Evolutionary conservation across 2,888 invertebrate genomes (phyloP).

Genomic region (Chrysopilus asiliformis): DNA sequence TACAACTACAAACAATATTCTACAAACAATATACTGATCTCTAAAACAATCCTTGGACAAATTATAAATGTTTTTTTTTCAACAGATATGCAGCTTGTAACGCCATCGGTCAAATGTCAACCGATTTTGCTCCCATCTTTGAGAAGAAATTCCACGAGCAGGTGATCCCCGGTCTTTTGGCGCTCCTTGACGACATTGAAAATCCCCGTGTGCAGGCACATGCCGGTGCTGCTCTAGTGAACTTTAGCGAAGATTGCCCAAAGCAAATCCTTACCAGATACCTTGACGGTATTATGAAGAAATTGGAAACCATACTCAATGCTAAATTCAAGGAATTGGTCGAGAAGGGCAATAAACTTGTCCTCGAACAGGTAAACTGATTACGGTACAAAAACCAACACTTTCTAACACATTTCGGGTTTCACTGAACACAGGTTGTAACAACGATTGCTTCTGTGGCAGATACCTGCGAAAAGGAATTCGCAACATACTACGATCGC

Average conservation of each 20-base stretch:
- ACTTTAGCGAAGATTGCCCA: slow-evolving; percentile 98
- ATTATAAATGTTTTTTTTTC: slow-evolving; percentile 23
- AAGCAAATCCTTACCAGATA: slow-evolving; percentile 85
- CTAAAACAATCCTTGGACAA: background rate
- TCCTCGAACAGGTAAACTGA: slow-evolving; percentile 65
- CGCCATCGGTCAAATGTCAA: slow-evolving; percentile 96
- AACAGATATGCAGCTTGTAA: slow-evolving; percentile 90
- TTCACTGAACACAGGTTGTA: slow-evolving; percentile 44
- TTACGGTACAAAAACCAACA: background rate
- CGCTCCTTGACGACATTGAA: slow-evolving; percentile 76
- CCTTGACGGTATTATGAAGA: slow-evolving; percentile 79
- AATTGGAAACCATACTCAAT: slow-evolving; percentile 77
- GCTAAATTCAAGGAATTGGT: slow-evolving; percentile 90
- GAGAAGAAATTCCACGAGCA: slow-evolving; percentile 96
- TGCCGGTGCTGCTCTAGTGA: slow-evolving; percentile 90
- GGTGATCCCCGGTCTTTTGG: slow-evolving; percentile 82
- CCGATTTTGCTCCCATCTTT: slow-evolving; percentile 92
- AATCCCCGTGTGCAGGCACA: slow-evolving; percentile 83
- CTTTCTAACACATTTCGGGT: background rate
- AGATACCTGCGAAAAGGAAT: slow-evolving; percentile 94
- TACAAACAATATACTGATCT: too few species aligned
- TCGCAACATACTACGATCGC: slow-evolving; percentile 86
- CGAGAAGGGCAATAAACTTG: slow-evolving; percentile 88
- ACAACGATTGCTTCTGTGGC: slow-evolving; percentile 98
- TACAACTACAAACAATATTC: too few species aligned